Conservation (phyloP, 2,797 vertebrate species). For the Leptodactylus fallax region DNA sequence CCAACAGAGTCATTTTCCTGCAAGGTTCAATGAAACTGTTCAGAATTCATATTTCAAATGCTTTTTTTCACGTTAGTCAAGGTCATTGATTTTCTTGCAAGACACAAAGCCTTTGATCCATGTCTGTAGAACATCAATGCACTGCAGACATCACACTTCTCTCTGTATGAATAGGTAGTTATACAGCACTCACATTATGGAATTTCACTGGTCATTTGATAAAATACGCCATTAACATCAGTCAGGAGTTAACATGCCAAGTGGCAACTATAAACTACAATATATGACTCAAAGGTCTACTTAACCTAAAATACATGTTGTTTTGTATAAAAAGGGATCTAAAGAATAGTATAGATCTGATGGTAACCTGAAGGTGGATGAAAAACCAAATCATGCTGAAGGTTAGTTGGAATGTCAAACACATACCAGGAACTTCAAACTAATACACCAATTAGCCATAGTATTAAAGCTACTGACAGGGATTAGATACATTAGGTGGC, state of each 20-base stretch:
- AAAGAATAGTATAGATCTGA: background rate
- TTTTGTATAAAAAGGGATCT: too few relatives aligned
- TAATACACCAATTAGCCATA: background rate
- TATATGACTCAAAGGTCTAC: background rate
- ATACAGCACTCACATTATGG: background rate
- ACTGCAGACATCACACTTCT: constrained; percentile 31
- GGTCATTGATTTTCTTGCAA: constrained; percentile 51
- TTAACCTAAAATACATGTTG: background rate
- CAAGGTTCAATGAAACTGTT: constrained; percentile 12
- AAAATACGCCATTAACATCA: constrained; percentile 8
- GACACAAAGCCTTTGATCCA: constrained; percentile 54
- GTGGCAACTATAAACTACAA: background rate
- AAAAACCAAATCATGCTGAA: background rate
- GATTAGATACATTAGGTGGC: too few relatives aligned
- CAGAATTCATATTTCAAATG: constrained; percentile 41
- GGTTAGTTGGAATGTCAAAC: background rate
- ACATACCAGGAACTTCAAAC: background rate
- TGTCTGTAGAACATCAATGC: constrained; percentile 43
- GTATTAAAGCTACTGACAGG: background rate
- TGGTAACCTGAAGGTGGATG: background rate
- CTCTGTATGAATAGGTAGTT: constrained; percentile 42
- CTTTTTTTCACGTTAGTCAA: constrained; percentile 39
- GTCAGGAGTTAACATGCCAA: constrained; percentile 11
- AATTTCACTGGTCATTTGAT: constrained; percentile 28
- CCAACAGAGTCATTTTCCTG: constrained; percentile 8